A percentile compares a stretch with the other conserved stretches of the same genome.
Evolutionary conservation across 2,888 invertebrate species (phyloP).

Genomic region (Patella caerulea): DNA sequence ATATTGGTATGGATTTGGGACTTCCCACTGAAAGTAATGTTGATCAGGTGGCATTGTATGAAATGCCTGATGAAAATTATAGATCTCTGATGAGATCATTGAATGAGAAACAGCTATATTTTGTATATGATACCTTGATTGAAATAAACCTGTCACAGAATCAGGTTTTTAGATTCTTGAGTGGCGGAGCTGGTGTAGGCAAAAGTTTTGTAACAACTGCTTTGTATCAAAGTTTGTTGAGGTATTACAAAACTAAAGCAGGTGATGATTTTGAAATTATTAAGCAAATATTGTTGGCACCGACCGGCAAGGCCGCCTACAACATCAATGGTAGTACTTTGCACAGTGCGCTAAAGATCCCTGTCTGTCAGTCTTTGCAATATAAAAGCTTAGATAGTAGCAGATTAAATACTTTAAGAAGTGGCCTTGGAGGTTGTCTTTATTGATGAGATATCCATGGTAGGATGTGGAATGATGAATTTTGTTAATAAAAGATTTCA

Average conservation of each 20-base stretch:
- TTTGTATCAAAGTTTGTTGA: no score
- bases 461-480: slow-evolving; percentile 32
- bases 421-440: slow-evolving; percentile 23
- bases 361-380: slow-evolving; percentile 22
- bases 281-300: slow-evolving; percentile 30
- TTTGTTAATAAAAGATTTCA: no score
- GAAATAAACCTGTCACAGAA: no score
- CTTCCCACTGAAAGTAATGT: slow-evolving; percentile 23
- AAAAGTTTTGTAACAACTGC: no score
- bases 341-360: slow-evolving; percentile 26
- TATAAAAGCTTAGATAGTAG: slow-evolving; percentile 22
- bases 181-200: no score
- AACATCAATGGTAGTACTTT: slow-evolving; percentile 31
- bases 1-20: slow-evolving; percentile 38
- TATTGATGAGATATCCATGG: slow-evolving; percentile 45
- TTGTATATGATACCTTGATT: no score
- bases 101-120: no score
- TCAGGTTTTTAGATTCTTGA: no score
- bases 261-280: slow-evolving; percentile 29
- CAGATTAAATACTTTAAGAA: slow-evolving; percentile 17
- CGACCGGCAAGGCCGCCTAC: slow-evolving; percentile 44
- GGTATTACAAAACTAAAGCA: slow-evolving; percentile 30
- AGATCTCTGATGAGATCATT: no score
- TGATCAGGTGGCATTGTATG: slow-evolving; percentile 2
- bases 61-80: no score